Base-by-base conservation (phyloP, 2,888 invertebrate species). In the Protonemura montana region DNA sequence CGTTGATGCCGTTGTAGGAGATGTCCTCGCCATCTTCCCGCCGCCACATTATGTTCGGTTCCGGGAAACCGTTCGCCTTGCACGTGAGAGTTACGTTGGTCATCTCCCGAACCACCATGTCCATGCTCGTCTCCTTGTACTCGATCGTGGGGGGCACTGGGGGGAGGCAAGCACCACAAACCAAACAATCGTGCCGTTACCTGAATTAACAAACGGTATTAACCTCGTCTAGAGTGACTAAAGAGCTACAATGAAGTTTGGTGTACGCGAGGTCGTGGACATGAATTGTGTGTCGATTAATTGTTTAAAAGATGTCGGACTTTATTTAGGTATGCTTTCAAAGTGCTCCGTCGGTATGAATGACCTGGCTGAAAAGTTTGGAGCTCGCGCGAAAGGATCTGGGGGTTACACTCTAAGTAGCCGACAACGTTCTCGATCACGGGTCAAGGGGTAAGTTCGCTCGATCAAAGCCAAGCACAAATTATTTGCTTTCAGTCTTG, bases 61-160 rank as follows among this genome's bases (percentile, higher is more conserved):
- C 89, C 7, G 89, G 90, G 87, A 88, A 90, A 88, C 91, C 91
- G 85, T 89, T 89, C 25, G 91, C 91, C 86, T 90, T 90, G 88
- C 91, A 91, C 27, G 89, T 90, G 78, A 91, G 88, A 16, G 90
- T 90, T 59, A 91, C 91, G 87, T 91, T 91, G 27, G 90, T 89
- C 21, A 90, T 90, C 89, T 91, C 91, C 80, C 90, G 89, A n/a
- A 91, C 91, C 83, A 90, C 90, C 81, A 92, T 90, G 85, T 92
- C 92, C 13, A 91, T 90, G 84, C 91, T 91, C 21, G 91, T 91
- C 78, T 92, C 92, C 42, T 90, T 90, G 87, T 91, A 91, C 85
- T 91, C 90, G 76, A 93, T 92, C 85, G 91, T 89, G 13, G 92
- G 92, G 26, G 92, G 92, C 78, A 92, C 92, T 92, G 90, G 13